These are phyloP conservation scores for Anticlea derivata DNA, from an alignment of 2,888 invertebrate species.

Conservation along the genomic window DNA sequence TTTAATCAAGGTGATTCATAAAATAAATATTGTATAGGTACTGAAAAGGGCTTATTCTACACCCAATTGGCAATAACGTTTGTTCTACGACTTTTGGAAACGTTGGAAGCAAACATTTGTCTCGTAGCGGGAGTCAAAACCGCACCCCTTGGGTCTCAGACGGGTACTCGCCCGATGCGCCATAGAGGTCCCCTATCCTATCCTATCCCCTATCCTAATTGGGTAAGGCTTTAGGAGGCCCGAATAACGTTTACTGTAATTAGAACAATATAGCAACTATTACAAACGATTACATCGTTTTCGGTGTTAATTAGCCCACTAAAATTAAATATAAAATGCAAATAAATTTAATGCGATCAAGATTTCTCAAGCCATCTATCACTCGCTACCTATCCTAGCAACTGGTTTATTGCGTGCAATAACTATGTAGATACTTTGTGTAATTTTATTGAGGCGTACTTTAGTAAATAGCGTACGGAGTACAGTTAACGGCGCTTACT, in stretches of 20 bases:
- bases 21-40: too few relatives aligned
- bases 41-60: too few relatives aligned
- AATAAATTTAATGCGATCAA: conserved; percentile 19
- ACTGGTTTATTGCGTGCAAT: conserved; percentile 18
- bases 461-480: neutral
- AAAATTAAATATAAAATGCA: conserved; percentile 17
- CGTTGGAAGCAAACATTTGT: too few relatives aligned
- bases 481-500: neutral
- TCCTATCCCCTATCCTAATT: too few relatives aligned
- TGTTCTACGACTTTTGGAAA: too few relatives aligned
- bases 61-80: too few relatives aligned
- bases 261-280: neutral
- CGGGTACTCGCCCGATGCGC: too few relatives aligned
- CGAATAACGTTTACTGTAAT: neutral
- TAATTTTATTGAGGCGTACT: neutral
- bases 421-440: conserved; percentile 1
- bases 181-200: too few relatives aligned
- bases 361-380: conserved; percentile 24
- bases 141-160: too few relatives aligned
- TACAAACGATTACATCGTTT: neutral
- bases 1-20: too few relatives aligned
- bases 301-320: conserved; percentile 18
- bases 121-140: too few relatives aligned
- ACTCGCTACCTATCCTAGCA: conserved; percentile 13
- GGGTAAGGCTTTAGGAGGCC: too few relatives aligned